Conservation (phyloP, 2,888 invertebrate genomes). For the Oeneis ivallda region DNA sequence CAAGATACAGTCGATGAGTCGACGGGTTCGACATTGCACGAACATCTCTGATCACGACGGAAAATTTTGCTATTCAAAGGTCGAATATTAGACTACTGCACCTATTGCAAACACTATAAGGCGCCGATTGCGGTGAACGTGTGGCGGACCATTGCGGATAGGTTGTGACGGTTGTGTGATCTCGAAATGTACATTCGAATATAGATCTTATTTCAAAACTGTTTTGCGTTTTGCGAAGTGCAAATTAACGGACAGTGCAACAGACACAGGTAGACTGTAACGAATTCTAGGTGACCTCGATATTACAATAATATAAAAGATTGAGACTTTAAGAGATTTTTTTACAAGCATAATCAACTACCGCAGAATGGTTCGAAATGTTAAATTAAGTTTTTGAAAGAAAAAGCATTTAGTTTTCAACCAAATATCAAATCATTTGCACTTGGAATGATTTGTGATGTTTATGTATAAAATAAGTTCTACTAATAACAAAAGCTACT, state of each 20-base stretch:
- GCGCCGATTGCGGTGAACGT: constrained; percentile 47
- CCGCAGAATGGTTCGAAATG: neutral
- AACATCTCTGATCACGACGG: constrained; percentile 28
- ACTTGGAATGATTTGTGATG: neutral
- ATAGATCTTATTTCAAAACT: constrained; percentile 48
- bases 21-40: constrained; percentile 39
- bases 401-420: too few relatives aligned
- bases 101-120: constrained; percentile 46
- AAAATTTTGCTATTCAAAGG: constrained; percentile 35
- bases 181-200: constrained; percentile 54
- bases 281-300: constrained; percentile 67
- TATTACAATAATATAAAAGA: constrained; percentile 39
- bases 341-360: neutral
- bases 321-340: constrained; percentile 1
- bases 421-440: neutral
- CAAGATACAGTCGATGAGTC: constrained; percentile 48
- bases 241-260: constrained; percentile 21
- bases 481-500: neutral
- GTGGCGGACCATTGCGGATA: constrained; percentile 50
- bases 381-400: neutral
- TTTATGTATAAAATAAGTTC: neutral
- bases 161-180: constrained; percentile 53
- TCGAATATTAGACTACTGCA: constrained; percentile 41
- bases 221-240: constrained; percentile 29
- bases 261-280: constrained; percentile 47